A percentile compares a stretch with the other conserved stretches of the same genome.
Conservation (phyloP, 1,140 invertebrate species). For the Drosophila lowei region DNA sequence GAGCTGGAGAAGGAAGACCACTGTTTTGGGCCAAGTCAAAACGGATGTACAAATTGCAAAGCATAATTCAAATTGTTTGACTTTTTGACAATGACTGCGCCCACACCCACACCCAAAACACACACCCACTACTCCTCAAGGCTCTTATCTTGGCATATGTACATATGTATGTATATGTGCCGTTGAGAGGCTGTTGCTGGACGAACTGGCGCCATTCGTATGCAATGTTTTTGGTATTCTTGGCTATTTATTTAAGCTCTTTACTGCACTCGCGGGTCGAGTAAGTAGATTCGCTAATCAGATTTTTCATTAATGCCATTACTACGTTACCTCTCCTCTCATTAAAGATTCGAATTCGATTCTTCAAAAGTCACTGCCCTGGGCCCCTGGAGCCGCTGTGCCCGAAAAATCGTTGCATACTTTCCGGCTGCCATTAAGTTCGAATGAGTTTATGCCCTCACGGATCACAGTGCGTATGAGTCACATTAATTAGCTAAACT, state of each 20-base stretch:
- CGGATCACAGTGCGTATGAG: slow-evolving; percentile 52
- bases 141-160: slow-evolving; percentile 62
- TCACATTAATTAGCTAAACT: slow-evolving; percentile 73
- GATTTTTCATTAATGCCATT: too few species aligned
- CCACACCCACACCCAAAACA: slow-evolving; percentile 25
- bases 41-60: slow-evolving; percentile 81
- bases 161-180: slow-evolving; percentile 5
- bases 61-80: slow-evolving; percentile 83
- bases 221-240: slow-evolving; percentile 25
- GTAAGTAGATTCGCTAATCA: too few species aligned
- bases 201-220: slow-evolving; percentile 43
- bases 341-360: too few species aligned
- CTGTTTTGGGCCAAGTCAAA: slow-evolving; percentile 57
- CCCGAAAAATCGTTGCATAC: too few species aligned
- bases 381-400: too few species aligned
- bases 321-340: too few species aligned
- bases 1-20: slow-evolving; percentile 8
- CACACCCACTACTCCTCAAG: slow-evolving; percentile 13
- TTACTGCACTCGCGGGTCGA: slow-evolving; percentile 10
- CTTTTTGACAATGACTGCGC: slow-evolving; percentile 75
- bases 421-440: too few species aligned
- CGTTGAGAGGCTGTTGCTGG: slow-evolving; percentile 5
- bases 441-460: too few species aligned
- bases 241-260: slow-evolving; percentile 41
- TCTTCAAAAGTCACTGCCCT: too few species aligned